phyloP scores from a whole-genome alignment of 2,888 invertebrate species.

The Cerceris ruficornis region DNA sequence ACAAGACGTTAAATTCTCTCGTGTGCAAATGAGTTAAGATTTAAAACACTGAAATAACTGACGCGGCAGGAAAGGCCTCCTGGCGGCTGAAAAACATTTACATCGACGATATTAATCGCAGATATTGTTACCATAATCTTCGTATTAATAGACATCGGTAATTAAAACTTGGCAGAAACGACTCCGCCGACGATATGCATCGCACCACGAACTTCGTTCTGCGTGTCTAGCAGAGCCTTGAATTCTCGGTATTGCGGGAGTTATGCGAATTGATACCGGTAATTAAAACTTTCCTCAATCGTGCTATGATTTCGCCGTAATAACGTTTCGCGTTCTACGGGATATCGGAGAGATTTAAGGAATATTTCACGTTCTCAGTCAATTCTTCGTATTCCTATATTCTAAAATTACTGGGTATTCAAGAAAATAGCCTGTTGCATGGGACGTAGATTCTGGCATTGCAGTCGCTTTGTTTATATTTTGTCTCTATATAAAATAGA shows the following conservation, averaged over 20 bases:
- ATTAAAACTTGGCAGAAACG: slow-evolving; percentile 67
- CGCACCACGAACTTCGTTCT: slow-evolving; percentile 52
- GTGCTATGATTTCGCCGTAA: slow-evolving; percentile 55
- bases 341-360: slow-evolving; percentile 28
- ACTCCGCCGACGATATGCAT: slow-evolving; percentile 48
- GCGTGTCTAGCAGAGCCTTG: slow-evolving; percentile 54
- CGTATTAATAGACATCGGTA: slow-evolving; percentile 57
- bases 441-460: too few relatives aligned
- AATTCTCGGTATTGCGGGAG: slow-evolving; percentile 51
- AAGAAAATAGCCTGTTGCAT: background rate
- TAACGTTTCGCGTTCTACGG: slow-evolving; percentile 46
- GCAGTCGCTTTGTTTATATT: too few relatives aligned
- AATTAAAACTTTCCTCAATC: slow-evolving; percentile 69
- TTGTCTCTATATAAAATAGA: too few relatives aligned
- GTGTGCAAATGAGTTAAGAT: background rate
- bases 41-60: background rate
- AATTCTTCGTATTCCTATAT: background rate
- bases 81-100: background rate
- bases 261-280: slow-evolving; percentile 70
- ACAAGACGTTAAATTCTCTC: too few relatives aligned
- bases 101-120: slow-evolving; percentile 36
- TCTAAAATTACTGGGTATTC: background rate
- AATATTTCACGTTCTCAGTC: background rate
- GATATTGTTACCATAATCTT: slow-evolving; percentile 51
- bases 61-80: background rate